Evolutionary conservation across 2,888 invertebrate species (phyloP), one percentile per base, ranked within the genome.

Genomic region (Dynastes maya): DNA sequence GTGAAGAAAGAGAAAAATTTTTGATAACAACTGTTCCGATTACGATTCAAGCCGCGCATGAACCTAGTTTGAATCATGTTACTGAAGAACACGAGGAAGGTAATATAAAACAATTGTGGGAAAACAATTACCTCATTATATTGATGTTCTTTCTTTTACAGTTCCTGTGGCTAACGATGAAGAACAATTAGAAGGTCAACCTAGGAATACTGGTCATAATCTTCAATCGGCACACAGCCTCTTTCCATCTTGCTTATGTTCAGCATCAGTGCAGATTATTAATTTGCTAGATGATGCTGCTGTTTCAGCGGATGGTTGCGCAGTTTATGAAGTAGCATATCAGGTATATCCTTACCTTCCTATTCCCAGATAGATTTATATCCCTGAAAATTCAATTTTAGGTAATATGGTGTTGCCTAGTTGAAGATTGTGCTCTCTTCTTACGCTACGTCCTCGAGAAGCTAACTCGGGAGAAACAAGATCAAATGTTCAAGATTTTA

Each of bases 381-480:
- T 29, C 22, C 2, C 11, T 27, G 3, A n/a, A 9, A 71, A 8
- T 53, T 53, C n/a, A 55, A 58, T 22, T 11, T 80, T 74, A 96
- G 94, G 97, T 98, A 0, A 97, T 99, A 83, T 99, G 99, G 99
- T 95, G 95, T 81, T 99, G 99, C 87, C 91, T 99, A 64, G 98
- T 99, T 0, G 99, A 99, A 90, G 99, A 99, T 86, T 97, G 98
- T 0, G 96, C 98, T 0, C 89, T 99, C 0, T 99, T 99, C 88
- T 90, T 99, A 58, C 93, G 98, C 11, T 98, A 98, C 86, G 97
- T 99, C 65, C 90, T 99, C 61, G 99, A 99, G 88, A 94, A 98
- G 58, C 89, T 99, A 2, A 99, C 99, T 0, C 91, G 97, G 6
- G 97, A 97, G 84, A 95, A 96, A 79, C 97, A 97, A 88, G 98